A percentile compares a stretch with the other conserved stretches of the same genome.
Evolutionary conservation across 2,113 vertebrate species (phyloP).

Genomic region (Danionella cerebrum): DNA sequence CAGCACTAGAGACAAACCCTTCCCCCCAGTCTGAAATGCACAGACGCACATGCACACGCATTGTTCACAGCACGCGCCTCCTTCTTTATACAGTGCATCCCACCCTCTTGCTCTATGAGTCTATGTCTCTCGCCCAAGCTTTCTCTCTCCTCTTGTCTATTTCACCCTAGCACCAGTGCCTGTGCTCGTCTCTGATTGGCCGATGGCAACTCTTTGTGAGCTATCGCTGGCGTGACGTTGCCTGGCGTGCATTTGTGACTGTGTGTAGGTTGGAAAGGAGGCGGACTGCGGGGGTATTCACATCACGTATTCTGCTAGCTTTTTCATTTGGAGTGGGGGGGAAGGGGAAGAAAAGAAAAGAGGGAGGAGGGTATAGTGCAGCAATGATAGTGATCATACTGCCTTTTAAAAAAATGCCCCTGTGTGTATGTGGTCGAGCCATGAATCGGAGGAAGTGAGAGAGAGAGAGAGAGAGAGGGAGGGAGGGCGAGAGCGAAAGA

Average conservation of each 20-base stretch:
- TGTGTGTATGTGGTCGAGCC: conserved; percentile 53
- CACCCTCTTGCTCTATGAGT: conserved; percentile 18
- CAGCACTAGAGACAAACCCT: conserved; percentile 42
- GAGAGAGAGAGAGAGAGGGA: conserved; percentile 26
- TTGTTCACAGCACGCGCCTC: conserved; percentile 30
- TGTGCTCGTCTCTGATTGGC: conserved; percentile 59
- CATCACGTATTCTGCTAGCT: conserved; percentile 53
- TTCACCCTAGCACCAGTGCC: conserved; percentile 72
- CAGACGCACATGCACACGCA: conserved; percentile 41
- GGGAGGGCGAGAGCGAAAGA: conserved; percentile 25
- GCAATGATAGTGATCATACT: conserved; percentile 54
- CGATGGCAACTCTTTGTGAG: conserved; percentile 59
- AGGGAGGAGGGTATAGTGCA: conserved; percentile 40
- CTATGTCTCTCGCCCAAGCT: conserved; percentile 23
- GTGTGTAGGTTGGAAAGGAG: conserved; percentile 26
- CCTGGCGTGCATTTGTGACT: conserved; percentile 35
- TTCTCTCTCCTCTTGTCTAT: conserved; percentile 42
- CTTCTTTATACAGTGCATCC: conserved; percentile 33
- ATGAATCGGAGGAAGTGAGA: conserved; percentile 46
- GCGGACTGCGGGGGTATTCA: conserved; percentile 38
- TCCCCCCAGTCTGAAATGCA: conserved; percentile 29
- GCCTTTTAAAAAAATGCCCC: conserved; percentile 45
- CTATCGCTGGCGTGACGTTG: conserved; percentile 66
- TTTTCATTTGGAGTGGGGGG: conserved; percentile 30
- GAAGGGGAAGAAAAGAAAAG: conserved; percentile 6